Evolutionary conservation across 2,113 vertebrate species (phyloP).

Genomic region (Pelecanoides urinatrix): DNA sequence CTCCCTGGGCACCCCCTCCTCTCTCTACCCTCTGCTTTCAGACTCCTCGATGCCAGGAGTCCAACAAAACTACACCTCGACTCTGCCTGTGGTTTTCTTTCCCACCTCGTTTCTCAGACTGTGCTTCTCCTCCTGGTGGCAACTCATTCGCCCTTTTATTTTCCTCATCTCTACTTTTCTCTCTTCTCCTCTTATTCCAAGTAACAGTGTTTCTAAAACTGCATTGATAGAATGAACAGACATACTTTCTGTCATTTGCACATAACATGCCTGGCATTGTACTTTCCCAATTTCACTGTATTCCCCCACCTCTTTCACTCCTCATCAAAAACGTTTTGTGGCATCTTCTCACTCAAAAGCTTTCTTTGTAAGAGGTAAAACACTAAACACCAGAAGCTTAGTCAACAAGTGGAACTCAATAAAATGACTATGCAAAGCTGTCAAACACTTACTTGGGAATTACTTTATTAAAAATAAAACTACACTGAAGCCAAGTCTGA

Average conservation of each 20-base stretch:
- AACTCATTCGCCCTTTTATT: neutral
- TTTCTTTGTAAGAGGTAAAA: neutral
- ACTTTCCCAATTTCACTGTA: neutral
- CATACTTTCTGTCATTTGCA: neutral
- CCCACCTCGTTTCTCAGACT: neutral
- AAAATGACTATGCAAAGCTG: neutral
- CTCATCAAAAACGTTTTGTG: neutral
- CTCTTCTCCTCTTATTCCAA: neutral
- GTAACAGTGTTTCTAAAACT: neutral
- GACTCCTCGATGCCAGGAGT: fast-evolving
- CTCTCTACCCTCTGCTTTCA: neutral
- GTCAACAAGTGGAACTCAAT: neutral
- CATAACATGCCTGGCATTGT: neutral
- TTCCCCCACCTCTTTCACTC: neutral
- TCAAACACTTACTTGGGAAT: neutral
- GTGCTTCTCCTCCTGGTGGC: neutral
- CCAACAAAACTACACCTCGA: neutral
- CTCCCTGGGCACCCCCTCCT: neutral
- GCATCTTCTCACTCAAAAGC: neutral
- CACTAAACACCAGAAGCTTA: neutral
- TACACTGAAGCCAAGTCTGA: neutral
- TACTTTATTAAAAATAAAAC: slow-evolving; percentile 60
- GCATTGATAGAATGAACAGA: neutral
- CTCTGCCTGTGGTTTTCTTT: neutral
- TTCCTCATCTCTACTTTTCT: neutral